Evolutionary conservation across 1,140 invertebrate species (phyloP), one percentile per base, ranked within the genome.

Genomic region (Drosophila tropicalis): DNA sequence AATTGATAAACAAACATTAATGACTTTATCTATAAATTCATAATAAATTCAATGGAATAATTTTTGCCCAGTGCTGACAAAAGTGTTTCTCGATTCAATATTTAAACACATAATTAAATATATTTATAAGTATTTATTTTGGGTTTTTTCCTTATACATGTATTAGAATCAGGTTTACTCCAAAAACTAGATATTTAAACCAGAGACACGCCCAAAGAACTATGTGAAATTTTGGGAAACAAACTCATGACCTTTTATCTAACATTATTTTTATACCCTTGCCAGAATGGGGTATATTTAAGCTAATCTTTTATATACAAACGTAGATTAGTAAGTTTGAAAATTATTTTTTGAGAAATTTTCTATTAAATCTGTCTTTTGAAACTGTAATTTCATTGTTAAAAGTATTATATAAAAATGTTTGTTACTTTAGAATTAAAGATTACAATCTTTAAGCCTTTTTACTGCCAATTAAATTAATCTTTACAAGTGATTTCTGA

Each of bases 181-280:
- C n/a, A 41, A 57, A 60, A 12, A n/a, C 6, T 60, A 34, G 47
- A 66, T 13, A 13, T 47, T 47, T 40, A 63, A 76, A 62, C 22
- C 51, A 68, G 62, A 60, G 62, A 3, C 7, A 15, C 36, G 36
- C 56, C 56, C 39, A 73, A 56, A 55, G 40, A 62, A 76, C 72
- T 69, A 47, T 55, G n/a, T 10, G 57, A 66, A 69, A 51, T 51
- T 32, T 60, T 51, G 64, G 71, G 44, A 34, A 72, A 77, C 78
- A 41, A 78, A 72, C 78, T 29, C 74, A 67, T 82, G 70, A 82
- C 82, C 84, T 85, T 78, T 85, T 32, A 62, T 17, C 44, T 12
- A 57, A 2, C 56, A 51, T 64, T 62, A 47, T 64, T 62, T 54
- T 10, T 25, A 60, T 60, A 13, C 57, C 15, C 5, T 22, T 39